Evolutionary conservation across 2,113 vertebrate genomes (phyloP).

Genomic region (Hyperopisus bebe): DNA sequence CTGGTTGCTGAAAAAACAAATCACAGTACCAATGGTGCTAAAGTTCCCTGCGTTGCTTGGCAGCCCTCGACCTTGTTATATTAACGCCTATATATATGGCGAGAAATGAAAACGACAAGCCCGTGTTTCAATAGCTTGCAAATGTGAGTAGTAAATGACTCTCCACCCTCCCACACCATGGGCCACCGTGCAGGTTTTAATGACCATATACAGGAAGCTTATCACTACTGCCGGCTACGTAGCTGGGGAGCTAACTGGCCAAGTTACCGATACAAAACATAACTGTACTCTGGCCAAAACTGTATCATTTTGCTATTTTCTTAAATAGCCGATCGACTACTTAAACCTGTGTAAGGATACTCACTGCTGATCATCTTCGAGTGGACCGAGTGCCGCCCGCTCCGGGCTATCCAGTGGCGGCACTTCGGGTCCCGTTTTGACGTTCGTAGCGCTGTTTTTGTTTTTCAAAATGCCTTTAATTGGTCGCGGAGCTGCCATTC

Average conservation of each 20-base stretch:
- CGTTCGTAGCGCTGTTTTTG: conserved; percentile 48
- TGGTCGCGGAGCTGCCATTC: conserved; percentile 67
- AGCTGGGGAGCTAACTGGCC: not conserved
- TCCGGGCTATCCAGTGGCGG: conserved; percentile 46
- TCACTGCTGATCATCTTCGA: conserved; percentile 66
- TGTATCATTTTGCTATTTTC: not conserved
- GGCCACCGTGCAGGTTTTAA: not conserved
- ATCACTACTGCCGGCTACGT: not conserved
- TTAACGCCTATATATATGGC: not conserved
- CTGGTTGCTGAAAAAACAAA: not conserved
- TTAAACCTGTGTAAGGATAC: conserved; percentile 33
- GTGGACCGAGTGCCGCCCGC: conserved; percentile 34
- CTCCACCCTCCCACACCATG: not conserved
- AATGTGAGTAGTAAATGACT: not conserved
- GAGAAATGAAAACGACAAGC: not conserved
- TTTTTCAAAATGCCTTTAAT: conserved; percentile 72
- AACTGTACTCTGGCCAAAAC: not conserved
- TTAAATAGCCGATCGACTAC: not conserved
- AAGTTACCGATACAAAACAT: not conserved
- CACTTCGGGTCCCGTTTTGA: conserved; percentile 45
- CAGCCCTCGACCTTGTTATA: not conserved
- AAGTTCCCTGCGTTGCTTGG: not conserved
- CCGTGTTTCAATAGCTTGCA: not conserved
- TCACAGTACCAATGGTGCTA: not conserved
- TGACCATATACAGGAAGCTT: not conserved